Evolutionary conservation across 2,113 vertebrate species (phyloP).

Genomic region (Salvelinus sp.): DNA sequence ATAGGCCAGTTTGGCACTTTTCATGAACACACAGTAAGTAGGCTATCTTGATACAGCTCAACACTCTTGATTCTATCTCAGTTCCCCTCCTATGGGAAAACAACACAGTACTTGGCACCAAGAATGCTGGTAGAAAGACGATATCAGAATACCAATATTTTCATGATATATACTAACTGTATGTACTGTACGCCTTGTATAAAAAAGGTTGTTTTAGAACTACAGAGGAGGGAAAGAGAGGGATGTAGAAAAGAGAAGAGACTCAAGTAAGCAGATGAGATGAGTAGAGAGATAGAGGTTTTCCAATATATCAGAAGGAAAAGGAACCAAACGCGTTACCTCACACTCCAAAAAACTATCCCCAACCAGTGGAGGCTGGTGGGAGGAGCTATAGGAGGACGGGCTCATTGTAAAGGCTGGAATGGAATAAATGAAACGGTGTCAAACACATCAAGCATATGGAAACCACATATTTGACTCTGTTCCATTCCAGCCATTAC

Average conservation of each 20-base stretch:
- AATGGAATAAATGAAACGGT: too few species aligned
- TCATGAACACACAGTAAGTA: slow-evolving; percentile 56
- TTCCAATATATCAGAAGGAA: too few species aligned
- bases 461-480: too few species aligned
- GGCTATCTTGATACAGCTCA: slow-evolving; percentile 49
- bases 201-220: slow-evolving; percentile 4
- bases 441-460: too few species aligned
- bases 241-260: slow-evolving; percentile 52
- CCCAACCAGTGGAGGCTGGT: too few species aligned
- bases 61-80: slow-evolving; percentile 22
- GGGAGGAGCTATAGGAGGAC: too few species aligned
- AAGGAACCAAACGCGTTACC: too few species aligned
- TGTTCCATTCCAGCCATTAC: too few species aligned
- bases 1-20: slow-evolving; percentile 75
- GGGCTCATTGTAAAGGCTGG: not conserved
- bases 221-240: slow-evolving; percentile 21
- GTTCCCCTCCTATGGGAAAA: slow-evolving; percentile 48
- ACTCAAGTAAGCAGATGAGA: not conserved
- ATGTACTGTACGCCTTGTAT: slow-evolving; percentile 19
- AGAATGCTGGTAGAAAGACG: slow-evolving; percentile 74
- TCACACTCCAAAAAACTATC: slow-evolving; percentile 12
- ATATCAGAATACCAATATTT: slow-evolving; percentile 54
- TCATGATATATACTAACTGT: slow-evolving; percentile 43
- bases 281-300: too few species aligned
- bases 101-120: slow-evolving; percentile 72